phyloP scores from a whole-genome alignment of 1,140 invertebrate species.

The Drosophila malerkotliana region DNA sequence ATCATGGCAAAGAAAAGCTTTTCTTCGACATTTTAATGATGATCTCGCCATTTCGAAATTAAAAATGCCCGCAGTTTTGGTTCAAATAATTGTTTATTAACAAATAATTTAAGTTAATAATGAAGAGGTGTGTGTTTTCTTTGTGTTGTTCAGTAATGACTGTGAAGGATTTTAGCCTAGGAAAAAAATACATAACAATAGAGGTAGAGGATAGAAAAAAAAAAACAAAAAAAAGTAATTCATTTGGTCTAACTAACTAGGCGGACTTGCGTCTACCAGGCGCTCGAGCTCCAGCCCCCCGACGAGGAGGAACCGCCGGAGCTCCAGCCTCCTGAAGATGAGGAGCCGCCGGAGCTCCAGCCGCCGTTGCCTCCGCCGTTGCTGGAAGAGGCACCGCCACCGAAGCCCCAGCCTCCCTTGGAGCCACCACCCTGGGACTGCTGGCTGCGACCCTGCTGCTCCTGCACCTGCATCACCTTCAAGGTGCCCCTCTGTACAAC shows the following conservation, averaged over 20 bases:
- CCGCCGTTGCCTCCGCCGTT: constrained; percentile 20
- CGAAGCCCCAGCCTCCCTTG: background rate
- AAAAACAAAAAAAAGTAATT: constrained; percentile 57
- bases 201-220: constrained; percentile 28
- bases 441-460: constrained; percentile 22
- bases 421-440: constrained; percentile 11
- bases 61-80: background rate
- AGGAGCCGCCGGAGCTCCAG: constrained; percentile 36
- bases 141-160: constrained; percentile 47
- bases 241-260: constrained; percentile 75
- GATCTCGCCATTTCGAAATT: background rate
- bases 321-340: constrained; percentile 39
- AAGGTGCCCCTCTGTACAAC: constrained; percentile 72
- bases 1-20: background rate
- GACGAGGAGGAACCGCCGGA: constrained; percentile 18
- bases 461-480: constrained; percentile 66
- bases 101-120: constrained; percentile 62
- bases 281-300: constrained; percentile 6
- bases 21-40: constrained; percentile 1
- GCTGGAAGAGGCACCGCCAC: constrained; percentile 4
- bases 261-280: constrained; percentile 49
- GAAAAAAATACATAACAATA: constrained; percentile 54
- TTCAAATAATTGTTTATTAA: constrained; percentile 50
- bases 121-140: constrained; percentile 11
- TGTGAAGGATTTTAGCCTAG: constrained; percentile 63